Conservation (phyloP, 1,140 invertebrate genomes). For the Papilio dardanus region DNA sequence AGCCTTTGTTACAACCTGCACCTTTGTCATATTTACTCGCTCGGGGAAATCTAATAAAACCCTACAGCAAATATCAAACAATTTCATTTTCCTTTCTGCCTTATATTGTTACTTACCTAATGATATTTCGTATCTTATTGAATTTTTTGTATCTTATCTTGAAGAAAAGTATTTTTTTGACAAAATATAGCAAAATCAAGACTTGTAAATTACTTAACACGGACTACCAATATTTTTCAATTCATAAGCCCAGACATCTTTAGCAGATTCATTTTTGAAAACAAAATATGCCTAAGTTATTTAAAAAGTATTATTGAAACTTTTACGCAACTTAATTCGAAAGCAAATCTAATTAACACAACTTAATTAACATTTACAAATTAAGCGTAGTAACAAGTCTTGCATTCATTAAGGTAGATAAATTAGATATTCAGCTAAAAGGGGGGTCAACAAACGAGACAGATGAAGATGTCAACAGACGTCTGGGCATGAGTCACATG, state of each 20-base stretch:
- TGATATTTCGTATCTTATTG: not conserved
- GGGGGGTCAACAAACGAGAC: constrained; percentile 17
- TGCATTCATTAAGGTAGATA: not conserved
- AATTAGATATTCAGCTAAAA: not conserved
- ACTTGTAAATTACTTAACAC: not conserved
- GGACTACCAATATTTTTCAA: too few relatives aligned
- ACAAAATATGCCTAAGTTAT: not conserved
- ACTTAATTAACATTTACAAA: not conserved
- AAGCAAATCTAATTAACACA: not conserved
- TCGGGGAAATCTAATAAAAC: constrained; percentile 16
- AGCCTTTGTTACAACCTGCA: constrained; percentile 13
- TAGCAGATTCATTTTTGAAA: not conserved
- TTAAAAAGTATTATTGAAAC: not conserved
- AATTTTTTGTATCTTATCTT: too few relatives aligned
- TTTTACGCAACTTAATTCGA: not conserved
- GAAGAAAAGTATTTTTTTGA: not conserved
- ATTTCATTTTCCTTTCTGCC: not conserved
- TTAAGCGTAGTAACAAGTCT: not conserved
- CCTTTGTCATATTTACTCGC: constrained; percentile 16
- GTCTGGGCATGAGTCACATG: not conserved
- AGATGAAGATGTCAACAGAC: not conserved
- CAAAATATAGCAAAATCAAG: too few relatives aligned
- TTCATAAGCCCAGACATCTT: too few relatives aligned
- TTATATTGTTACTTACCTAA: not conserved
- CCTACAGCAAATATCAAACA: constrained; percentile 1